Conservation (phyloP, 30 jellyfish, hydroid and myxozoan genomes). For the Aurelia aurita complex sp. Pacific region DNA sequence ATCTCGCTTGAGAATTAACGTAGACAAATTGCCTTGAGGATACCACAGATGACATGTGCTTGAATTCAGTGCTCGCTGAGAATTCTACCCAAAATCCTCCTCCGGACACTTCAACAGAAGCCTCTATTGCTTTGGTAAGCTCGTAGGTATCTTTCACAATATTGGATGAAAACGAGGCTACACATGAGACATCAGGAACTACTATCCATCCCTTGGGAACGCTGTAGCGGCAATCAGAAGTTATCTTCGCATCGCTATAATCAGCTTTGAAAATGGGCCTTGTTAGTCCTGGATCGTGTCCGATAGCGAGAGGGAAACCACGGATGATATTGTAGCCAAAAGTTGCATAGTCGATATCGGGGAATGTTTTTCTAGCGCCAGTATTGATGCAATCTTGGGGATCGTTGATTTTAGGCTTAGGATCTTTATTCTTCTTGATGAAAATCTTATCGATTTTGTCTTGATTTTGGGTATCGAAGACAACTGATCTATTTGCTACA, state of each 20-base stretch:
- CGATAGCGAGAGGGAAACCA: constrained; percentile 67
- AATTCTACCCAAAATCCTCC: constrained; percentile 70
- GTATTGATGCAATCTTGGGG: constrained; percentile 29
- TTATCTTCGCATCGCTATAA: constrained; percentile 14
- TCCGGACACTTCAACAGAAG: constrained; percentile 60
- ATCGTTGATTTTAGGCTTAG: not conserved
- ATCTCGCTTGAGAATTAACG: constrained; percentile 56
- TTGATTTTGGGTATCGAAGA: not conserved
- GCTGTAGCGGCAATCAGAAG: constrained; percentile 63
- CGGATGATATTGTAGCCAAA: constrained; percentile 62
- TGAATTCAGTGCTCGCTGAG: constrained; percentile 63
- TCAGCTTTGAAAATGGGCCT: constrained; percentile 54
- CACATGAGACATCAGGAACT: constrained; percentile 73
- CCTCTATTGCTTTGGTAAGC: constrained; percentile 28
- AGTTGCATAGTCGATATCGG: constrained; percentile 68
- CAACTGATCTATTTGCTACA: not conserved
- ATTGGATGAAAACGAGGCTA: constrained; percentile 54
- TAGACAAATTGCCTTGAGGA: constrained; percentile 38
- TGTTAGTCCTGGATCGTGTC: constrained; percentile 78
- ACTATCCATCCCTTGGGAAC: constrained; percentile 53
- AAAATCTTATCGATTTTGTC: not conserved
- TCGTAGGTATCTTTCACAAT: constrained; percentile 37
- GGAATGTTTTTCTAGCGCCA: constrained; percentile 33
- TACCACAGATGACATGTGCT: constrained; percentile 38
- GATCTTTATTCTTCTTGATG: not conserved